A percentile compares a stretch with the other conserved stretches of the same genome.
phyloP scores from a whole-genome alignment of 30 jellyfish, hydroid and myxozoan species.

The Hydractinia symbiolongicarpus region DNA sequence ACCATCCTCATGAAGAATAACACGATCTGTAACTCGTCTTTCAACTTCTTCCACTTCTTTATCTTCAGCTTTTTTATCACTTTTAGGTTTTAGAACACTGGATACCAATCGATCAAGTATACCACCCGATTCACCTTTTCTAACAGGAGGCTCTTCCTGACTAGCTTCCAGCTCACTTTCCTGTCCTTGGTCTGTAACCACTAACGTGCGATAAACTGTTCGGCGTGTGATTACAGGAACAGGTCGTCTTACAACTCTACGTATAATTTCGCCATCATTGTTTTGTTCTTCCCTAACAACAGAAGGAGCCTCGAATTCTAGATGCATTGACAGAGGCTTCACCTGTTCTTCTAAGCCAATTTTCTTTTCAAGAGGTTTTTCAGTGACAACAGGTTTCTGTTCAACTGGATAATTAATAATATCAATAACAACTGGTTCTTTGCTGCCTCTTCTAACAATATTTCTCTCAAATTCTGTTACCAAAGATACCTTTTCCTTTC shows the following conservation, averaged over 20 bases:
- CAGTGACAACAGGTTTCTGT: neutral
- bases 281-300: constrained; percentile 1
- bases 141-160: constrained; percentile 31
- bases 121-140: constrained; percentile 24
- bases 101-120: constrained; percentile 10
- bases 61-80: constrained; percentile 18
- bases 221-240: constrained; percentile 77
- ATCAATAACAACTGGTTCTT: constrained; percentile 23
- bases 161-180: constrained; percentile 35
- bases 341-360: neutral
- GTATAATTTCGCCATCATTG: constrained; percentile 5
- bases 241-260: constrained; percentile 33
- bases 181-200: constrained; percentile 31
- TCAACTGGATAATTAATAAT: constrained; percentile 18
- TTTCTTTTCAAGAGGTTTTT: neutral
- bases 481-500: constrained; percentile 17
- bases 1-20: constrained; percentile 43
- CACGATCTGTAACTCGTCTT: constrained; percentile 43
- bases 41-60: constrained; percentile 36
- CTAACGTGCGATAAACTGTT: constrained; percentile 57
- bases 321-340: neutral
- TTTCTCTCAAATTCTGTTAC: neutral
- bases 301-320: neutral
- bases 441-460: neutral
- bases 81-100: neutral